Conservation (phyloP, 2,888 invertebrate genomes). For the Eremobia ochroleuca region DNA sequence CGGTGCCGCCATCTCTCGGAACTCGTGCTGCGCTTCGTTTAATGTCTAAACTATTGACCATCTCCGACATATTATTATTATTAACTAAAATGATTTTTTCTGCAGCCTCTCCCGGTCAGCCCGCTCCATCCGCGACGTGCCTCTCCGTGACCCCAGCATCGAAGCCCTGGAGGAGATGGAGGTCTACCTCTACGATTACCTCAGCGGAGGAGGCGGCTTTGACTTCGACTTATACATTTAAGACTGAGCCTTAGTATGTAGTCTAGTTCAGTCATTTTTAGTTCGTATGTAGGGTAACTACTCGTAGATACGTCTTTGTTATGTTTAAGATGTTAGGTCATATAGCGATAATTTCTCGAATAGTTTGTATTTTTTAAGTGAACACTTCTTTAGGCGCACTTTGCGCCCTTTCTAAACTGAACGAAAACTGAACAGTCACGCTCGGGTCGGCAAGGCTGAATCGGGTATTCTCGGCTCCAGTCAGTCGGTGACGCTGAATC, state of each 20-base stretch:
- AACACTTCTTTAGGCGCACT: not conserved
- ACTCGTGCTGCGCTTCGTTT: too few relatives aligned
- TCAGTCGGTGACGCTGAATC: not conserved
- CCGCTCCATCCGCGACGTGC: conserved; percentile 84
- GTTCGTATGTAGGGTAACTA: conserved; percentile 20
- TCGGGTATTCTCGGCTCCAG: not conserved
- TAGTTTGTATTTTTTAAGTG: not conserved
- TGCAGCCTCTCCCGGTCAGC: conserved; percentile 87
- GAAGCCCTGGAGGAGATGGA: conserved; percentile 91
- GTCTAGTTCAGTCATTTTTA: conserved; percentile 63
- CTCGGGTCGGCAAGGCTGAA: not conserved
- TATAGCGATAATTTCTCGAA: not conserved
- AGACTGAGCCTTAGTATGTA: conserved; percentile 64
- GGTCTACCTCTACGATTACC: conserved; percentile 92
- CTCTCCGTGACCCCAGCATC: conserved; percentile 82
- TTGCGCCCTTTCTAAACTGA: not conserved
- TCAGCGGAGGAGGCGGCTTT: conserved; percentile 91
- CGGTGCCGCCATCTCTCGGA: too few relatives aligned
- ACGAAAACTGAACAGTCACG: not conserved
- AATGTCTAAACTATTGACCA: too few relatives aligned
- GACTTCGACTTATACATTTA: conserved; percentile 90
- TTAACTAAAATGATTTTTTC: not conserved
- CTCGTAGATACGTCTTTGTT: conserved; percentile 32
- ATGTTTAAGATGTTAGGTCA: conserved; percentile 4
- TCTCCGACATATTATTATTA: too few relatives aligned